Evolutionary conservation across 2,888 invertebrate species (phyloP), one percentile per base, ranked within the genome.

Genomic region (Dascillus cervinus): DNA sequence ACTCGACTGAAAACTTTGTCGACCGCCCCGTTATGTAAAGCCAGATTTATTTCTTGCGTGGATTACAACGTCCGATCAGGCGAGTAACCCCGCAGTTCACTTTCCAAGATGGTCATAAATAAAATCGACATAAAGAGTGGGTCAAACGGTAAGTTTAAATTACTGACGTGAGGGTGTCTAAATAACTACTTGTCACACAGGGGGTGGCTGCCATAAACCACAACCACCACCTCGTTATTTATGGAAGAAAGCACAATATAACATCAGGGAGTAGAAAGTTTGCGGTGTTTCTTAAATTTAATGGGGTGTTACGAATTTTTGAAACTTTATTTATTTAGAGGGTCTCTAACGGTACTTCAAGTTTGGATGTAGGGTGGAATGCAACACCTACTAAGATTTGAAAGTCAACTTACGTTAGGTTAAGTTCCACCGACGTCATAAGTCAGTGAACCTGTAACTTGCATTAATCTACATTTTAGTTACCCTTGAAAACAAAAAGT

Each of bases 191-290:
- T 25, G 15, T 11, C 31, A 44, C 40, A 32, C 39, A 38, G 44
- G 39, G 49, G 49, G 47, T 46, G 50, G 52, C 50, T 50, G 46
- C 44, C 48, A 44, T 50, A 50, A 49, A 52, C 52, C 52, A 32
- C 52, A 52, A 48, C 14, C 21, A 32, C n/a, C 26, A 30, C 20
- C 34, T 30, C 34, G 23, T 29, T 19, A 49, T 49, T 49, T 49
- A 49, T 37, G 43, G 33, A 22, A 27, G 28, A 42, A 22, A 32
- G 34, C 38, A 31, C 25, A 29, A 13, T 15, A 11, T 22, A 13
- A 22, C 19, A 20, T 23, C 22, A 39, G 39, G n/a, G 44, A 41
- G 43, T 48, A 47, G 49, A 49, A 49, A 49, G 49, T 44, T 24
- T n/a, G 20, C 11, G 14, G 20, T 20, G 19, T 26, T 29, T 22